phyloP scores from a whole-genome alignment of 1,140 invertebrate genomes.

The Adoxophyes honmai region DNA sequence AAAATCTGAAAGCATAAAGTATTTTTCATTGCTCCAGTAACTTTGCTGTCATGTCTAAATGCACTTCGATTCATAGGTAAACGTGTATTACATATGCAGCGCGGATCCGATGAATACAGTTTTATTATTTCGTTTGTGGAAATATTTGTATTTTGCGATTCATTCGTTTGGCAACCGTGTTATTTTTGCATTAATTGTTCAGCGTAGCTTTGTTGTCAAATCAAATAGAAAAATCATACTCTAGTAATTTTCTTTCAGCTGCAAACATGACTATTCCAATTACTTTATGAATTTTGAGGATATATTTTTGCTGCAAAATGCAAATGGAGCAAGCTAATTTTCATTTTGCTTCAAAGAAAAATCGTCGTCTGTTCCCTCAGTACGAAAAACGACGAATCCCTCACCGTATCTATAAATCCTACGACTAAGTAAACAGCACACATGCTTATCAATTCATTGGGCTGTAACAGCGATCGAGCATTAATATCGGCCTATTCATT shows the following conservation, averaged over 20 bases:
- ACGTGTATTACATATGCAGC: slow-evolving; percentile 19
- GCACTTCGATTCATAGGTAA: slow-evolving; percentile 43
- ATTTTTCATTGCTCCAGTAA: slow-evolving; percentile 61
- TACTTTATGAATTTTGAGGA: no score
- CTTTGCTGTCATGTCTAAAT: slow-evolving; percentile 60
- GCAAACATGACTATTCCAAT: neutral
- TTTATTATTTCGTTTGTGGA: neutral
- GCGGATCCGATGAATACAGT: neutral
- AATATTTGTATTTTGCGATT: slow-evolving; percentile 13
- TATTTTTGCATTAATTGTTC: slow-evolving; percentile 12
- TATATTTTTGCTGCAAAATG: no score
- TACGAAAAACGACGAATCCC: no score
- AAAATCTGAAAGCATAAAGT: slow-evolving; percentile 62
- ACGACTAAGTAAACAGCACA: slow-evolving; percentile 5
- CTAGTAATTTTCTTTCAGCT: slow-evolving; percentile 6
- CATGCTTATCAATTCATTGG: slow-evolving; percentile 1
- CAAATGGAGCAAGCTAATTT: no score
- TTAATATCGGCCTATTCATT: slow-evolving; percentile 46
- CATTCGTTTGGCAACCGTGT: slow-evolving; percentile 3
- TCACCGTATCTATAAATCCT: neutral
- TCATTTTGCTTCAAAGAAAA: no score
- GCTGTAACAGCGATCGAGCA: slow-evolving; percentile 28
- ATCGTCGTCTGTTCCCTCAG: no score
- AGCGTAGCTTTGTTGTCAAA: slow-evolving; percentile 3
- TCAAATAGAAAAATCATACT: slow-evolving; percentile 15